Evolutionary conservation across 2,797 vertebrate genomes (phyloP).

Genomic region (Scolopax bukidnonensis): DNA sequence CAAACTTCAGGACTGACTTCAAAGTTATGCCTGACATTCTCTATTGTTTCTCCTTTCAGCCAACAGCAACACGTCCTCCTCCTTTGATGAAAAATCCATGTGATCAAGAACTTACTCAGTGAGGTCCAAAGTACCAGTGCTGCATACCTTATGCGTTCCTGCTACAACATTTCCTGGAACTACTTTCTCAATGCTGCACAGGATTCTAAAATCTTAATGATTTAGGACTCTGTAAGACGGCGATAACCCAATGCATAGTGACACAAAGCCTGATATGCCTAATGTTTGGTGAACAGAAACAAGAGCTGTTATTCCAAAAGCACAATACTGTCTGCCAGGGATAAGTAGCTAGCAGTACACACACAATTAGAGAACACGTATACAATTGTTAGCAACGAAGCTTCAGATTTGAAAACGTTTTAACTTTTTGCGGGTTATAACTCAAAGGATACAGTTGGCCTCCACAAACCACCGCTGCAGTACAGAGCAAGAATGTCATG

Average conservation of each 20-base stretch:
- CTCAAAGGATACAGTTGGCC: not conserved
- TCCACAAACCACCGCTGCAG: not conserved
- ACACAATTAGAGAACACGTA: not conserved
- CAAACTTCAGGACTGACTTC: not conserved
- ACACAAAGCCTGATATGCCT: not conserved
- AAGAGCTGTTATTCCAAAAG: not conserved
- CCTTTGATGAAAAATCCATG: not conserved
- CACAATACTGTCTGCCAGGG: not conserved
- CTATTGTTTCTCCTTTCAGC: not conserved
- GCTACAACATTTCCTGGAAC: not conserved
- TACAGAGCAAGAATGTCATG: not conserved
- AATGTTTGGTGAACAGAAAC: not conserved
- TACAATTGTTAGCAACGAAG: not conserved
- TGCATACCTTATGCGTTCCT: not conserved
- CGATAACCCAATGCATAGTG: not conserved
- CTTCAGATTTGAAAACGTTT: not conserved
- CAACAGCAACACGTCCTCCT: not conserved
- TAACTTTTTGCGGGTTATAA: not conserved
- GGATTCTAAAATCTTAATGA: not conserved
- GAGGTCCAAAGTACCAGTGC: not conserved
- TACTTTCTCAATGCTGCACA: not conserved
- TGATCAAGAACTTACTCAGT: not conserved
- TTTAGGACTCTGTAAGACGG: not conserved
- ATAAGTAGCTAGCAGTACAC: not conserved
- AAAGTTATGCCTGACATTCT: not conserved